Base-by-base conservation (phyloP, 2,888 invertebrate species). In the Hydroisotoma schaefferi region DNA sequence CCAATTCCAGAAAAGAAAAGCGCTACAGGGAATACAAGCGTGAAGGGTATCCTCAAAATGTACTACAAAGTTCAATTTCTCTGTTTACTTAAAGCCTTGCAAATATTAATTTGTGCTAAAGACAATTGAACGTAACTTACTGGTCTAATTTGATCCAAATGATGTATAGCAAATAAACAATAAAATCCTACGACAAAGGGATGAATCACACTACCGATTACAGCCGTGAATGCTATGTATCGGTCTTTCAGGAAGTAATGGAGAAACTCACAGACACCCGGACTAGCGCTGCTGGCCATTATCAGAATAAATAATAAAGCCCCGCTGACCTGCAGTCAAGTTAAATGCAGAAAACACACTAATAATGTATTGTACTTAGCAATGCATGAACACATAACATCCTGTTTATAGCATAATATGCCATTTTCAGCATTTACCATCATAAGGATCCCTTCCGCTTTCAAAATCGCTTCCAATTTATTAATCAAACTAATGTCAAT, bases 31-130 rank as follows among this genome's bases (percentile, higher is more conserved):
- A 59, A 23, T 18, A 53, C 33, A 12, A 56, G 40, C 2, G 46
- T 10, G n/a, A 59, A 18, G 4, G 63, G 63, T 12, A 63, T 54
- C 8, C 63, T 49, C 2, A 59, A 51, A 37, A 49, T 57, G 25
- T 63, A 63, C 63, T 63, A 28, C 22, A 47, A 49, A 15, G 4
- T 23, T 23, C 8, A 46, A 46, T 22, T 12, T 23, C 23, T 18
- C 8, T 20, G 25, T 6, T 46, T 46, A 33, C 8, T 33, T 12
- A 10, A 12, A 33, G 22, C 8, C n/a, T n/a, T n/a, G n/a, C n/a
- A n/a, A n/a, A n/a, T n/a, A n/a, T n/a, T n/a, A 23, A 10, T 8
- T 10, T 52, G 2, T 52, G 23, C 20, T 20, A 51, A 18, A 6
- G 15, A 44, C 29, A 10, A 22, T n/a, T 47, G 44, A 33, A n/a